Conservation (phyloP, 2,113 vertebrate species). For the Anthoscopus minutus region DNA sequence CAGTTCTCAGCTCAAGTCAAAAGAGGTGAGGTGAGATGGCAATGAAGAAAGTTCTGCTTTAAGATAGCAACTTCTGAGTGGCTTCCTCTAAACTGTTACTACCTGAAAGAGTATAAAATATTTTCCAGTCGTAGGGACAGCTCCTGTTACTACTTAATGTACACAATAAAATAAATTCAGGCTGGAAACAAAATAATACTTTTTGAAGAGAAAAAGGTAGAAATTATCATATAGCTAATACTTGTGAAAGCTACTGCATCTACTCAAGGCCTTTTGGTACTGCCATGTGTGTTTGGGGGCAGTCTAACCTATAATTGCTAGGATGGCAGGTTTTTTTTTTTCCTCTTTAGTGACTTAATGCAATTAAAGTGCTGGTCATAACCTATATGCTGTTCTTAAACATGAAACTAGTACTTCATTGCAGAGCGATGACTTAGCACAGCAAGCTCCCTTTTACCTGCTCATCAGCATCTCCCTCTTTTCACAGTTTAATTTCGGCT, state of each 20-base stretch:
- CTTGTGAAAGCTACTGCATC: not conserved
- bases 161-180: not conserved
- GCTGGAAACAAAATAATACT: not conserved
- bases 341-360: not conserved
- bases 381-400: not conserved
- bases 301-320: not conserved
- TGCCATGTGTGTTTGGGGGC: not conserved
- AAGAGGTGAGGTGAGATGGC: not conserved
- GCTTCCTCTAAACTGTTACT: not conserved
- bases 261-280: not conserved
- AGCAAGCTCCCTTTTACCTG: not conserved
- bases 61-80: not conserved
- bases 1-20: not conserved
- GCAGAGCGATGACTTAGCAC: not conserved
- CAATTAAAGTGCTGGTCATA: not conserved
- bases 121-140: not conserved
- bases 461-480: not conserved
- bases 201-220: not conserved
- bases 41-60: not conserved
- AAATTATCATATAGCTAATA: not conserved
- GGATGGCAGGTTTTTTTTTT: not conserved
- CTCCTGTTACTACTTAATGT: not conserved
- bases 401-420: not conserved
- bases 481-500: not conserved
- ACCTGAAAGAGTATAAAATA: not conserved